These are phyloP conservation scores for Triplophysa dalaica DNA, from an alignment of 2,113 vertebrate genomes.

Conservation along the genomic window DNA sequence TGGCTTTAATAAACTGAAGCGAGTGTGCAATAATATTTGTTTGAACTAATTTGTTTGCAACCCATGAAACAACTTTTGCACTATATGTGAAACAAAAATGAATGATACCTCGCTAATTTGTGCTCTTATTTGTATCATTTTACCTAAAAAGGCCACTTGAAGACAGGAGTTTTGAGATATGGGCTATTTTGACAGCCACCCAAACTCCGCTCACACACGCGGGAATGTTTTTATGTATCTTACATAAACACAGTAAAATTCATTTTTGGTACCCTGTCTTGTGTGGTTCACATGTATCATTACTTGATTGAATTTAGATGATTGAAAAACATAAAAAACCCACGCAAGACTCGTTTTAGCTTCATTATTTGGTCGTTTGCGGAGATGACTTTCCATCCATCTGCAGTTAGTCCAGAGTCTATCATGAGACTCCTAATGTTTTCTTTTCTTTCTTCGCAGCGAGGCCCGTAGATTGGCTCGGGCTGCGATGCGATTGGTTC, in stretches of 20 bases:
- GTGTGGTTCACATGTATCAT: not conserved
- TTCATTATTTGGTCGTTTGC: conserved; percentile 28
- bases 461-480: not conserved
- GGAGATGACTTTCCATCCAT: conserved; percentile 15
- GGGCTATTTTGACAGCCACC: too few species aligned
- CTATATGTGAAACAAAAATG: too few species aligned
- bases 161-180: too few species aligned
- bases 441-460: conserved; percentile 15
- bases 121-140: too few species aligned
- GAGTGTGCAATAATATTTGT: too few species aligned
- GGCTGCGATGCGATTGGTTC: conserved; percentile 73
- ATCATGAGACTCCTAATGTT: conserved; percentile 19
- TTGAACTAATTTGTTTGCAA: too few species aligned
- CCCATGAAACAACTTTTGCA: too few species aligned
- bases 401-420: not conserved
- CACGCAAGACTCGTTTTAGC: not conserved
- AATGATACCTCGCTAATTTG: too few species aligned
- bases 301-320: conserved; percentile 10
- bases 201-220: too few species aligned
- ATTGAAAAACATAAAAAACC: not conserved
- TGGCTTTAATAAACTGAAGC: too few species aligned
- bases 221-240: too few species aligned
- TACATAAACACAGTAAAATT: not conserved
- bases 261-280: not conserved
- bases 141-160: too few species aligned